Evolutionary conservation across 1,140 invertebrate species (phyloP), one percentile per base, ranked within the genome.

Genomic region (Drosophila pruinosa): DNA sequence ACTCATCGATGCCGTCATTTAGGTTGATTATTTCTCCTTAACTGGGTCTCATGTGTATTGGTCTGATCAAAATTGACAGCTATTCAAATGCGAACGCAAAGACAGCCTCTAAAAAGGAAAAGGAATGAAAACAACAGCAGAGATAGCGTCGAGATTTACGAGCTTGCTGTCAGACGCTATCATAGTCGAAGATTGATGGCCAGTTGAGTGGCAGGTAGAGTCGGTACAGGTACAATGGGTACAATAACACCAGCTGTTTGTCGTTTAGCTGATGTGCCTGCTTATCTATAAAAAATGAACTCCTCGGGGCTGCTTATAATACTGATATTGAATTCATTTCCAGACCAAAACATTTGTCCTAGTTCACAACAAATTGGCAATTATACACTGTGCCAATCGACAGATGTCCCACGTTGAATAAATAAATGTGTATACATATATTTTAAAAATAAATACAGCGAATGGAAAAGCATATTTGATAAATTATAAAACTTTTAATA

Each of bases 401-500:
- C 69, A 75, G 61, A 28, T 68, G 65, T n/a, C 52, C 65, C 71
- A 54, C 83, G 79, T 75, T 3, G n/a, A 57, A 41, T n/a, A 45
- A 50, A 31, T 10, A 34, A 26, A 21, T n/a, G n/a, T 36, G 12
- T 8, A 12, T 36, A 26, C 1, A 50, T 39, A 34, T 22, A 54
- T 17, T 7, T 22, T 6, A 53, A 21, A 38, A 24, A 15, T 5
- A 34, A 38, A 26, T 6, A 15, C 19, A 24, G 48, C 5, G 26
- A 8, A 19, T 28, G 45, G 43, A 22, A 62, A 24, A 52, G 74
- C 62, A 83, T 83, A 78, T 85, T 85, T 85, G 80, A 85, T 85
- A 85, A 85, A 85, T 85, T 85, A 71, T 73, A 73, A 79, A 85
- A 85, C 72, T 85, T 85, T 85, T 79, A 85, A 85, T 79, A 85